Conservation (phyloP, 2,888 invertebrate genomes). For the Heteromurus nitidus region DNA sequence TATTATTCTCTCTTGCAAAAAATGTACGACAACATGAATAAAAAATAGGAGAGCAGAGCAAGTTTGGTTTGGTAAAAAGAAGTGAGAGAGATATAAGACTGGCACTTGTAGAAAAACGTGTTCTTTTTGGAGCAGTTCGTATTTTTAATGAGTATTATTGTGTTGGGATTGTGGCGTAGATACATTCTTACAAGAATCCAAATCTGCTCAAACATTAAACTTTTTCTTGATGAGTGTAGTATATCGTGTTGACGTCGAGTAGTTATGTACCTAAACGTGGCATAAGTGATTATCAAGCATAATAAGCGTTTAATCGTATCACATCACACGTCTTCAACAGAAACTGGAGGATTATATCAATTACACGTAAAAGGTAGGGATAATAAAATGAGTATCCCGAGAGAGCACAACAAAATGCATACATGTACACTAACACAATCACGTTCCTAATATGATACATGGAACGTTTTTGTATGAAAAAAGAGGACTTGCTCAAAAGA, state of each 20-base stretch:
- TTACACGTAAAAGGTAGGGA: conserved; percentile 27
- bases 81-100: neutral
- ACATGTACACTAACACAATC: no score
- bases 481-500: conserved; percentile 15
- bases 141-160: neutral
- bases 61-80: neutral
- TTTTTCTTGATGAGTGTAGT: neutral
- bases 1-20: conserved; percentile 7
- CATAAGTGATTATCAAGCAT: conserved; percentile 33
- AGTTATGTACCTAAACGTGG: conserved; percentile 14
- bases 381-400: conserved; percentile 21
- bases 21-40: conserved; percentile 15
- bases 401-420: no score
- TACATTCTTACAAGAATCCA: neutral
- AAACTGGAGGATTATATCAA: conserved; percentile 44
- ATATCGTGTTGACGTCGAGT: neutral
- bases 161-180: neutral
- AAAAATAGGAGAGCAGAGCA: conserved; percentile 18
- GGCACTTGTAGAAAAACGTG: conserved; percentile 30
- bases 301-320: conserved; percentile 47
- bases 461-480: no score
- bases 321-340: conserved; percentile 37
- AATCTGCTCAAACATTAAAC: conserved; percentile 8
- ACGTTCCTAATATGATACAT: no score
- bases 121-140: conserved; percentile 21